A percentile compares a stretch with the other conserved stretches of the same genome.
phyloP scores from a whole-genome alignment of 2,888 invertebrate species.

The Coenonympha arcania region DNA sequence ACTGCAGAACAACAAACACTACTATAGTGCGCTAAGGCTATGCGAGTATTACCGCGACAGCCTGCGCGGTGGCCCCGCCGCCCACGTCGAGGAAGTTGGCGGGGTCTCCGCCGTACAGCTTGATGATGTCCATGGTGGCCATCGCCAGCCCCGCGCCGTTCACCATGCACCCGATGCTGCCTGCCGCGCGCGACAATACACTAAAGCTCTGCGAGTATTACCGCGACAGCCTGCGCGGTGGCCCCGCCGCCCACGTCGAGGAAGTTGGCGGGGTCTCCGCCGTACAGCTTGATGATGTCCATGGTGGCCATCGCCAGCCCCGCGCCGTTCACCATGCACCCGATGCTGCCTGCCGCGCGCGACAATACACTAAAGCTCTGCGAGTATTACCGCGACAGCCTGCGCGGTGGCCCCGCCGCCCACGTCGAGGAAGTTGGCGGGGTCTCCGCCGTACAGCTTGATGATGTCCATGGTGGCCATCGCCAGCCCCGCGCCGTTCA shows the following conservation, averaged over 20 bases:
- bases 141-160: constrained; percentile 97
- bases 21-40: too few species aligned
- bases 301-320: constrained; percentile 98
- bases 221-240: constrained; percentile 81
- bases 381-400: constrained; percentile 64
- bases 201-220: too few species aligned
- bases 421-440: constrained; percentile 97
- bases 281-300: constrained; percentile 97
- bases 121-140: constrained; percentile 99
- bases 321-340: constrained; percentile 97
- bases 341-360: constrained; percentile 79
- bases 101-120: constrained; percentile 94
- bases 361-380: too few species aligned
- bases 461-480: constrained; percentile 99
- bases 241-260: constrained; percentile 98
- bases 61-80: constrained; percentile 92
- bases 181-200: too few species aligned
- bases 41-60: constrained; percentile 58
- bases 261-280: constrained; percentile 96
- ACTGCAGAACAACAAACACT: too few species aligned
- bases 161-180: constrained; percentile 93
- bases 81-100: constrained; percentile 98
- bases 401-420: constrained; percentile 95
- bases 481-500: constrained; percentile 96
- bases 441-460: constrained; percentile 94